Conservation (phyloP, 2,113 vertebrate species). For the Ictidomys tridecemlineatus region DNA sequence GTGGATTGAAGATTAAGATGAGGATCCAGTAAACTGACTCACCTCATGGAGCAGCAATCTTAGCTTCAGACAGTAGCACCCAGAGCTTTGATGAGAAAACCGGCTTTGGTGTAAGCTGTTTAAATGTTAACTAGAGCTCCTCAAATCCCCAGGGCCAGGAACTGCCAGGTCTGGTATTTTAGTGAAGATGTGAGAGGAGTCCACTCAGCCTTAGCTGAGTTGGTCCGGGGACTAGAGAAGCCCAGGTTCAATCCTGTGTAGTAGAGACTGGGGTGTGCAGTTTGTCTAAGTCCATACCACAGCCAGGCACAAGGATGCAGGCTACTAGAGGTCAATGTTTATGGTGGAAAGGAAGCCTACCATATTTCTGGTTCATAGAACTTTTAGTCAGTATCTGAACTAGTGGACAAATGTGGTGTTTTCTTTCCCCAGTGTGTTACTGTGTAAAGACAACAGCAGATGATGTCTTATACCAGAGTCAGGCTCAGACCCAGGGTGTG, state of each 20-base stretch:
- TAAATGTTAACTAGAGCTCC: background rate
- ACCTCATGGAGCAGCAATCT: background rate
- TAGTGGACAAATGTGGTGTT: background rate
- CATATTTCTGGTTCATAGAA: background rate
- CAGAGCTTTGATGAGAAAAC: background rate
- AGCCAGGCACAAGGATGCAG: background rate
- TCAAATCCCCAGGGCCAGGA: background rate
- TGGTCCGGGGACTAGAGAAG: background rate
- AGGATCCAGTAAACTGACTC: background rate
- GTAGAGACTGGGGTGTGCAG: background rate
- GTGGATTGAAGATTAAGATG: background rate
- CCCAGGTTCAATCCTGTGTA: background rate
- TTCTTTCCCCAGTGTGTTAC: background rate
- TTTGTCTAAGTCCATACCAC: background rate
- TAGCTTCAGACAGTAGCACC: background rate
- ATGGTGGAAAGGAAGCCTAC: background rate
- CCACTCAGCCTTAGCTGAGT: background rate
- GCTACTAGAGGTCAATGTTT: background rate
- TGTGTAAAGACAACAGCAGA: background rate
- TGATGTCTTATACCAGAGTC: background rate
- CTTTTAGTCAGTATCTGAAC: background rate
- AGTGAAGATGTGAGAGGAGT: background rate
- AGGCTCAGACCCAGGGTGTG: background rate
- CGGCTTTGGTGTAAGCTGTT: background rate
- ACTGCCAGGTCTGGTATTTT: fast-evolving